Conservation (phyloP, 2,113 vertebrate genomes). For the Xenus cinereus region DNA sequence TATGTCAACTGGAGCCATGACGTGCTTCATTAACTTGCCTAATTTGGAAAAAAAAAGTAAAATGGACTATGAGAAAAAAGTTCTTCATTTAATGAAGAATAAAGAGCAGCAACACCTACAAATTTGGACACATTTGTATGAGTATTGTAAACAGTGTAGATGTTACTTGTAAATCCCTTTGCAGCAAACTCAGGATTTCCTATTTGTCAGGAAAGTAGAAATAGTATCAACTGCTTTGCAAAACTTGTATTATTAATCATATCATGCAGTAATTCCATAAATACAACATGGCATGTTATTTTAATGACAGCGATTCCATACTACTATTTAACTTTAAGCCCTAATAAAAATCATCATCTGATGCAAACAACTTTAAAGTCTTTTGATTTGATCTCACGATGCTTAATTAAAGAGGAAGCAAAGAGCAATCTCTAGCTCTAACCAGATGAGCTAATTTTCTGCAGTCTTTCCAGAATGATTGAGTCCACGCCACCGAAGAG, state of each 20-base stretch:
- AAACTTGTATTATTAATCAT: background rate
- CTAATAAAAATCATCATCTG: background rate
- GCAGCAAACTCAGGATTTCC: background rate
- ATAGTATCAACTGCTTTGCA: background rate
- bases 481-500: background rate
- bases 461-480: background rate
- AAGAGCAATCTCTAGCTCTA: background rate
- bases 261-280: background rate
- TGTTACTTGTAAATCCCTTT: background rate
- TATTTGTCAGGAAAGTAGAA: background rate
- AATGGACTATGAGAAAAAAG: background rate
- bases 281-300: background rate
- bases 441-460: background rate
- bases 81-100: background rate
- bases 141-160: background rate
- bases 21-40: background rate
- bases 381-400: background rate
- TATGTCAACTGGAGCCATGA: background rate
- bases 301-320: background rate
- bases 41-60: background rate
- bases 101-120: background rate
- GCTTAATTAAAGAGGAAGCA: slow-evolving; percentile 1
- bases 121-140: background rate
- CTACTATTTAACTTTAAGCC: background rate
- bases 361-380: background rate